Base-by-base conservation (phyloP, 2,797 vertebrate genomes). In the Cheirogaleus major region DNA sequence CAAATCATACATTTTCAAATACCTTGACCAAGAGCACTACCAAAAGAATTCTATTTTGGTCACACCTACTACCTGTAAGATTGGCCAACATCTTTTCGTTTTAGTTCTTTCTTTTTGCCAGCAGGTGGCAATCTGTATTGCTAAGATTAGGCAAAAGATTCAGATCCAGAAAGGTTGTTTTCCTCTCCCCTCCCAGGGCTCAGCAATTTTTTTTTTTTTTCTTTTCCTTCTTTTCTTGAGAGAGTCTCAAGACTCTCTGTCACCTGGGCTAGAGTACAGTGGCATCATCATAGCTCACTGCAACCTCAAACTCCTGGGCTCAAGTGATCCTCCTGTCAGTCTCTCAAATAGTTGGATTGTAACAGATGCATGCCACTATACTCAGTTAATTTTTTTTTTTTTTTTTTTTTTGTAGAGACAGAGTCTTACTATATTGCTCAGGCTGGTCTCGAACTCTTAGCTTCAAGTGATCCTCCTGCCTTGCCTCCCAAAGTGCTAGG, bases 81-180 rank as follows among this genome's bases (percentile, higher is more conserved):
- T 2, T 78, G 41, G 50, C 75, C 63, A 87, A 38, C 1, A 20
- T 41, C 20, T 89, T 89, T 91, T 23, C 43, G 20, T 63, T 92
- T 86, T 76, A 89, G 61, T 96, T 97, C 89, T 73, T 91, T 52
- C 48, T 79, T 95, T 85, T 73, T 18, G 82, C 96, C 96, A 93
- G 93, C 63, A 98, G 98, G 87, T 96, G 98, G 98, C 97, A 97
- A 85, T 91, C 82, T 93, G 83, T 94, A 89, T 95, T 75, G 70
- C 70, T 45, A 92, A 85, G 57, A 94, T 50, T 41, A 75, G 50
- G 85, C 22, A 38, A 90, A 86, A 27, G 22, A 76, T 10, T 67
- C 12, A n/a, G 41, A 27, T 35, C 89, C 52, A 65, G 80, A 20
- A 41, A 96, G 41, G 63, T 11, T 9, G 18, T 35, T 95, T 50